Conservation (phyloP, 2,113 vertebrate species). For the Vimba vimba region DNA sequence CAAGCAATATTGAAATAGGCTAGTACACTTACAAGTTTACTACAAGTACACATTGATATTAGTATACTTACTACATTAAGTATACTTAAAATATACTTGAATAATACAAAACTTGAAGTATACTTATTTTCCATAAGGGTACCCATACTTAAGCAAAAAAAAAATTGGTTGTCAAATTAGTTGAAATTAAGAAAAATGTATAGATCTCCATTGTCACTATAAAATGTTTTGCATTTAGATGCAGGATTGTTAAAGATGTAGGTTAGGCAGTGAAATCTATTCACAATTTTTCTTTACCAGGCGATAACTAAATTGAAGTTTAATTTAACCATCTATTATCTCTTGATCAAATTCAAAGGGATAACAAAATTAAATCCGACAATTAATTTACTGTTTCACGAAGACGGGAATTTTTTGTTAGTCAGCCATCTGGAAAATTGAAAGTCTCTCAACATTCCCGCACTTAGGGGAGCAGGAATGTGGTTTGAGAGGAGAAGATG, state of each 20-base stretch:
- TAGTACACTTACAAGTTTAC: too few species aligned
- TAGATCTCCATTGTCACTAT: constrained; percentile 25
- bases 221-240: neutral
- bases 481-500: constrained; percentile 61
- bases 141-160: neutral
- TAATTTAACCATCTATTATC: neutral
- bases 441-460: neutral
- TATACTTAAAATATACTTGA: too few species aligned
- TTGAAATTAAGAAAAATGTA: constrained; percentile 6
- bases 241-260: constrained; percentile 17
- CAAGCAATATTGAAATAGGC: too few species aligned
- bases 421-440: neutral
- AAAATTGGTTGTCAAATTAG: neutral
- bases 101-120: too few species aligned
- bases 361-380: neutral
- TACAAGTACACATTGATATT: too few species aligned
- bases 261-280: neutral
- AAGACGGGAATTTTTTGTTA: neutral
- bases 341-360: neutral
- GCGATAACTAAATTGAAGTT: neutral
- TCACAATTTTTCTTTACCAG: too few species aligned
- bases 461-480: constrained; percentile 42
- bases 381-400: neutral
- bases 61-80: too few species aligned
- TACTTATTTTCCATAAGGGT: too few species aligned